Evolutionary conservation across 2,888 invertebrate species (phyloP).

Genomic region (Drosophila mimica): DNA sequence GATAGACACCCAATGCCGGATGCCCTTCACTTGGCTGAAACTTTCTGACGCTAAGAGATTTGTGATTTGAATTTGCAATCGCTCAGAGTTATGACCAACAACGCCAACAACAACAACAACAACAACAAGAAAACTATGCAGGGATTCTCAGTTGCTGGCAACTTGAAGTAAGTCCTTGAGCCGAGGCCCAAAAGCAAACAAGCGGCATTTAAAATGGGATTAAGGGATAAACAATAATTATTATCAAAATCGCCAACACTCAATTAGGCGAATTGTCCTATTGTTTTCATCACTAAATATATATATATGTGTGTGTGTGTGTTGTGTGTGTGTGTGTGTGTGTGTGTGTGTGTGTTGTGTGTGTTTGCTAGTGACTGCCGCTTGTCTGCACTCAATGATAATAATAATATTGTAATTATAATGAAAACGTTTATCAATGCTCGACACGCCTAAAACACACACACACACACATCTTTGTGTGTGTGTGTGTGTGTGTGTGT

Average conservation of each 20-base stretch:
- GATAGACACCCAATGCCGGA: slow-evolving; percentile 27
- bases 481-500: slow-evolving; percentile 14
- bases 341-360: slow-evolving; percentile 7
- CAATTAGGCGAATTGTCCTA: slow-evolving; percentile 34
- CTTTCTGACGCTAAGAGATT: slow-evolving; percentile 15
- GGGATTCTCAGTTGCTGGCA: slow-evolving; percentile 20
- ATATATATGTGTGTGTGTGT: not conserved
- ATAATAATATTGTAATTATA: slow-evolving; percentile 70
- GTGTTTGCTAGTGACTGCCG: slow-evolving; percentile 9
- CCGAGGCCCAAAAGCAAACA: slow-evolving; percentile 1
- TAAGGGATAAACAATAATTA: slow-evolving; percentile 65
- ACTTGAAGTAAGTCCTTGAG: slow-evolving; percentile 16
- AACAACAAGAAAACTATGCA: slow-evolving; percentile 8
- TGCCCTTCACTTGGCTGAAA: slow-evolving; percentile 25
- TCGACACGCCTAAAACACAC: slow-evolving; percentile 37
- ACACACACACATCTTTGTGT: slow-evolving; percentile 2
- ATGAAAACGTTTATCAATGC: slow-evolving; percentile 68
- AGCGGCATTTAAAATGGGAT: slow-evolving; percentile 14
- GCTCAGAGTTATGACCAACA: slow-evolving; percentile 13
- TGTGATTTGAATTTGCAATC: slow-evolving; percentile 20
- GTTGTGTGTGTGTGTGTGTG: not conserved
- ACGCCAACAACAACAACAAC: not conserved
- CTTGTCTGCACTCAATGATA: slow-evolving; percentile 48
- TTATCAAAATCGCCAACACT: slow-evolving; percentile 62
- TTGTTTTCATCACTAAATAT: not conserved